phyloP scores from a whole-genome alignment of 1,140 invertebrate genomes.

The Proales similis region DNA sequence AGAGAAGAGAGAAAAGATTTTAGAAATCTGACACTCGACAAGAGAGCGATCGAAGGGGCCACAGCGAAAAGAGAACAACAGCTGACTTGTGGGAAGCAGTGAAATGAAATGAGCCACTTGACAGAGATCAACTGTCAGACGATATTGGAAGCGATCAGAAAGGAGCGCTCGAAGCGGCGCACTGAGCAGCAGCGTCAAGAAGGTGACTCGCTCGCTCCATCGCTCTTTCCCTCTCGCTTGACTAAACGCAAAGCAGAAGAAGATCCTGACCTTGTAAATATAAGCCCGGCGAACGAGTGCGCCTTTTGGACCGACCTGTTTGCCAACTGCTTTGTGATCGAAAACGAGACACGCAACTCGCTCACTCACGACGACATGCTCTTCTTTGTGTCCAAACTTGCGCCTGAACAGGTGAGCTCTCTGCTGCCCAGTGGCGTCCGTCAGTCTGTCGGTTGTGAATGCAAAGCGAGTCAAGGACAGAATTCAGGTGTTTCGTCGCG shows the following conservation, averaged over 20 bases:
- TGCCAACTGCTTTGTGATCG: conserved; percentile 83
- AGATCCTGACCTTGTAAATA: not conserved
- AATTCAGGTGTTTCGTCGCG: conserved; percentile 75
- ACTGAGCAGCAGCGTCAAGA: conserved; percentile 6
- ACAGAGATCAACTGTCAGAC: conserved; percentile 27
- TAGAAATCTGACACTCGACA: too few species aligned
- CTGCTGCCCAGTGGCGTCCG: too few species aligned
- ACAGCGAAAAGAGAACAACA: too few species aligned
- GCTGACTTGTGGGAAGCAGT: not conserved
- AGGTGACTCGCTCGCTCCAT: not conserved
- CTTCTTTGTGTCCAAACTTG: conserved; percentile 67
- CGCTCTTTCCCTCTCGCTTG: not conserved
- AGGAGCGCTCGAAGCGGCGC: conserved; percentile 6
- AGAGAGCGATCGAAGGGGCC: too few species aligned
- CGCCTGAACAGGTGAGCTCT: conserved; percentile 13
- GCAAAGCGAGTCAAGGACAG: too few species aligned
- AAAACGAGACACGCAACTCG: conserved; percentile 57
- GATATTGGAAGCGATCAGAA: conserved; percentile 26
- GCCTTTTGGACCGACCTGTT: conserved; percentile 94
- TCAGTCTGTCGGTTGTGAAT: too few species aligned
- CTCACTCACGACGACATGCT: conserved; percentile 84
- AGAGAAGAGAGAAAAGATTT: too few species aligned
- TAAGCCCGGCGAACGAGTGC: conserved; percentile 59
- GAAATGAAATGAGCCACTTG: conserved; percentile 14
- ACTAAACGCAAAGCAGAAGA: not conserved